phyloP scores from a whole-genome alignment of 2,113 vertebrate genomes.

The Sinocyclocheilus anophthalmus region DNA sequence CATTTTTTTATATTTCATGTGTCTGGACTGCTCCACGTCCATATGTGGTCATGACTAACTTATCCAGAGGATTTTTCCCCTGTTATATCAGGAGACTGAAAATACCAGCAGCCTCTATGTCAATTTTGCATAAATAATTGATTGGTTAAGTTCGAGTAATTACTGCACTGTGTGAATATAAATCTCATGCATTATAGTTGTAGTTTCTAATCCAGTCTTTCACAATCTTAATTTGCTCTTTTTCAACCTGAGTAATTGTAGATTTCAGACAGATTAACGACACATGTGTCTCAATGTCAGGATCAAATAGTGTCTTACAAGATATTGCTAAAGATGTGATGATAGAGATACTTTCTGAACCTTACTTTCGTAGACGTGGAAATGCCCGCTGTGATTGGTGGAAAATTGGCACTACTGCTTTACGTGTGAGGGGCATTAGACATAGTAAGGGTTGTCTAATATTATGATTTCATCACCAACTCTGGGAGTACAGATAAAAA shows the following conservation, averaged over 20 bases:
- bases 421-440: too few relatives aligned
- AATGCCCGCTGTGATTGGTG: slow-evolving; percentile 56
- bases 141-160: slow-evolving; percentile 32
- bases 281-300: slow-evolving; percentile 4
- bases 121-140: slow-evolving; percentile 46
- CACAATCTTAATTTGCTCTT: slow-evolving; percentile 4
- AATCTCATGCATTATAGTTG: slow-evolving; percentile 2
- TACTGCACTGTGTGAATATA: slow-evolving; percentile 22
- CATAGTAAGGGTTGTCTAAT: too few relatives aligned
- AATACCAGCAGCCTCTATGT: slow-evolving; percentile 41
- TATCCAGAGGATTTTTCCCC: slow-evolving; percentile 65
- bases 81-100: slow-evolving; percentile 49
- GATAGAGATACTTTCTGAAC: too few relatives aligned
- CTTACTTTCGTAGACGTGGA: too few relatives aligned
- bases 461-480: too few relatives aligned
- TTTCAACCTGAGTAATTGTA: slow-evolving; percentile 29
- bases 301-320: slow-evolving; percentile 17
- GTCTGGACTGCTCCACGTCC: slow-evolving; percentile 68
- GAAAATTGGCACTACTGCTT: too few relatives aligned
- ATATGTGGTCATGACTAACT: slow-evolving; percentile 74
- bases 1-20: slow-evolving; percentile 73
- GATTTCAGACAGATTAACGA: neutral
- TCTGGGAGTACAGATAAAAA: too few relatives aligned
- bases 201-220: slow-evolving; percentile 27
- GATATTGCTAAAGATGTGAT: too few relatives aligned